phyloP scores from a whole-genome alignment of 1,140 invertebrate genomes.

The Papilio helenus region DNA sequence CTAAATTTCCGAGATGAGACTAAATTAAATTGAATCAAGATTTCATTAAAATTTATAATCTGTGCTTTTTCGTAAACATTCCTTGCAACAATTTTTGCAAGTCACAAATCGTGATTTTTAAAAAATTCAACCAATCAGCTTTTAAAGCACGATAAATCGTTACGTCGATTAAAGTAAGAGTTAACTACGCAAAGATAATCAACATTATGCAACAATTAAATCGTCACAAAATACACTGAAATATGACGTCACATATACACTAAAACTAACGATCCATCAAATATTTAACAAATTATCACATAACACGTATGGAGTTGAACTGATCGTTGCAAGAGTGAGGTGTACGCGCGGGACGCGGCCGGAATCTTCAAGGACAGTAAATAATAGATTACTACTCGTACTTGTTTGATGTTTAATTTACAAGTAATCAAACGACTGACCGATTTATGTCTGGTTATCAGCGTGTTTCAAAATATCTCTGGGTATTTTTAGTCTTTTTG shows the following conservation, averaged over 20 bases:
- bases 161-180: neutral
- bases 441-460: neutral
- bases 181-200: neutral
- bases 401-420: neutral
- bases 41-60: neutral
- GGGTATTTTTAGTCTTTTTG: no score
- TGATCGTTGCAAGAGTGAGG: neutral
- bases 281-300: neutral
- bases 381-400: slow-evolving; percentile 10
- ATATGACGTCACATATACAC: neutral
- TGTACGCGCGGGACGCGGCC: neutral
- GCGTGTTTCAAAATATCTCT: neutral
- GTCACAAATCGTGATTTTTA: neutral
- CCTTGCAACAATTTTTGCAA: neutral
- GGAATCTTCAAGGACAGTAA: slow-evolving; percentile 27
- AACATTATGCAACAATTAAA: neutral
- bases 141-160: neutral
- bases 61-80: neutral
- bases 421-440: neutral
- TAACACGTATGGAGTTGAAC: slow-evolving; percentile 6
- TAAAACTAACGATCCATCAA: neutral
- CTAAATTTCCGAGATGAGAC: neutral
- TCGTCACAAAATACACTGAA: neutral
- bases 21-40: neutral
- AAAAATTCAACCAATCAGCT: neutral